Evolutionary conservation across 2,797 vertebrate species (phyloP).

Genomic region (Ceryle rudis): DNA sequence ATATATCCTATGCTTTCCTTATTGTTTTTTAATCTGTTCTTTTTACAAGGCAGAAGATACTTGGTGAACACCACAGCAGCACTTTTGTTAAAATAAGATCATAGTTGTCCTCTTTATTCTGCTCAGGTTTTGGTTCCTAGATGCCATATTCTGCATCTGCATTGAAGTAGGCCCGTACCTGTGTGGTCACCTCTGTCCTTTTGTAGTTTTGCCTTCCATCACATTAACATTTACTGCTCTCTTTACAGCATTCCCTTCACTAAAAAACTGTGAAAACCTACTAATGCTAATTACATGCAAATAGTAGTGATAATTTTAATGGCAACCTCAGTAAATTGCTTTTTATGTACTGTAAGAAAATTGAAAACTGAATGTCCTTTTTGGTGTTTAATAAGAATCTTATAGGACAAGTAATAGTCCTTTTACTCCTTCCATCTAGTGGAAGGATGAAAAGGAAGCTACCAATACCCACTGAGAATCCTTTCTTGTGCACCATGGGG

Average conservation of each 20-base stretch:
- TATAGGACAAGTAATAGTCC: not conserved
- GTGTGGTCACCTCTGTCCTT: not conserved
- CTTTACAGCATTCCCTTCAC: slow-evolving; percentile 2
- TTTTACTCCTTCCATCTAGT: not conserved
- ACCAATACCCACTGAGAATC: not conserved
- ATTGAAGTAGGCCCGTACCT: not conserved
- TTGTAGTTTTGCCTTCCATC: slow-evolving; percentile 17
- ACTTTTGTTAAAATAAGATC: not conserved
- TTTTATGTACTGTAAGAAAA: slow-evolving; percentile 50
- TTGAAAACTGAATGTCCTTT: slow-evolving; percentile 14
- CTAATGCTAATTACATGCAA: slow-evolving; percentile 49
- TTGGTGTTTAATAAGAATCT: slow-evolving; percentile 15
- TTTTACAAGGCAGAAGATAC: not conserved
- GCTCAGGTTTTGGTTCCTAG: not conserved
- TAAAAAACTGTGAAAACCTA: slow-evolving; percentile 6
- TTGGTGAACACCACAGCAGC: not conserved
- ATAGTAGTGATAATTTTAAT: slow-evolving; percentile 49
- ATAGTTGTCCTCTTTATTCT: not conserved
- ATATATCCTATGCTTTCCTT: not conserved
- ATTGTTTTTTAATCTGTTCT: not conserved
- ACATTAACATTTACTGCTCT: slow-evolving; percentile 35
- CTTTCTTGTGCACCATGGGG: not conserved
- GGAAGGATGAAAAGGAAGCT: not conserved
- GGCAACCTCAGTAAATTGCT: slow-evolving; percentile 35
- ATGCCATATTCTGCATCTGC: not conserved